phyloP scores from a whole-genome alignment of 1,140 invertebrate species.

The Caligus rogercresseyi region DNA sequence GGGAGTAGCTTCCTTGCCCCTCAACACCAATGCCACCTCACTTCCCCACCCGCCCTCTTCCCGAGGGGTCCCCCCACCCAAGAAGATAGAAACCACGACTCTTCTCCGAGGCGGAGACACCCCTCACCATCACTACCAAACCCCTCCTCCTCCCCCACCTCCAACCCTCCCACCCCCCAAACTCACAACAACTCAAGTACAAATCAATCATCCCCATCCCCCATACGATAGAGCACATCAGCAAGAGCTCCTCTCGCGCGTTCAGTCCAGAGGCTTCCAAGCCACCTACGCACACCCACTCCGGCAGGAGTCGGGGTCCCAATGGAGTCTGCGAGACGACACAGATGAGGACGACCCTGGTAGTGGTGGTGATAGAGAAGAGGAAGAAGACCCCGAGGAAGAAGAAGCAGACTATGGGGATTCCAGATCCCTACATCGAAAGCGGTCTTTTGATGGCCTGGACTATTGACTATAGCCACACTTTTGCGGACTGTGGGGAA shows the following conservation, averaged over 20 bases:
- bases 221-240: not conserved
- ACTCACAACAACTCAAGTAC: not conserved
- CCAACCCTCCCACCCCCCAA: not conserved
- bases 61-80: not conserved
- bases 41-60: not conserved
- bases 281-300: not conserved
- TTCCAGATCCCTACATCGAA: not conserved
- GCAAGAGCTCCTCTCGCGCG: not conserved
- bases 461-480: not conserved
- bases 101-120: too few relatives aligned
- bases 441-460: not conserved
- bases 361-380: too few relatives aligned
- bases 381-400: not conserved
- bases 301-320: not conserved
- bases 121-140: not conserved
- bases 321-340: not conserved
- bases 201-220: not conserved
- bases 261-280: not conserved
- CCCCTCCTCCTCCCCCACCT: not conserved
- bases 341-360: not conserved
- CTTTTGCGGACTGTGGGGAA: not conserved
- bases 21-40: not conserved
- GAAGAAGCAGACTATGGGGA: not conserved
- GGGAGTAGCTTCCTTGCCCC: not conserved
- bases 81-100: not conserved